Evolutionary conservation across 1,140 invertebrate species (phyloP), one percentile per base, ranked within the genome.

Genomic region (Diprion similis): DNA sequence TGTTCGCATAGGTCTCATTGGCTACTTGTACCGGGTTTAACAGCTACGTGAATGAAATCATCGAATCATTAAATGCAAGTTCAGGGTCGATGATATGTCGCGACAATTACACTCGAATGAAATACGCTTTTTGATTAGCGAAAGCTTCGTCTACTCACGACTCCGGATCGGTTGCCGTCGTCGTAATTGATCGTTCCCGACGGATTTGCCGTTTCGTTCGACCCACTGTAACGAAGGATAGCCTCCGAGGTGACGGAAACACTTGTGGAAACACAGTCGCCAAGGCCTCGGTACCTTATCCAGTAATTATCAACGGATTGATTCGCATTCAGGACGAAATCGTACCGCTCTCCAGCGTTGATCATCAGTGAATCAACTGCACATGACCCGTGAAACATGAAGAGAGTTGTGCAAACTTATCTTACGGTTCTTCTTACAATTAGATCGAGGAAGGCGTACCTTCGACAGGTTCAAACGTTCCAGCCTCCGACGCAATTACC

Each of bases 261-360:
- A 8, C 76, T 74, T 13, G 76, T 76, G 15, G 48, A 72, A 10
- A 73, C 73, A 79, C 92, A 93, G 71, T 88, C 87, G 10, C 81
- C 83, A 0, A 86, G 76, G 37, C 89, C 89, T 51, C 82, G 80
- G 3, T 89, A 88, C 68, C 86, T 82, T 45, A 92, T 82, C 90
- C 90, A 92, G 76, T 92, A 92, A 8, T 89, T 90, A 0, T 82
- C 86, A 8, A 84, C 82, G 0, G 79, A 66, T 74, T 90, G 83
- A 74, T 89, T 83, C 2, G 91, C 88, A 8, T 84, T 80, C 0
- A 93, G 77, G 6, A 91, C 87, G 45, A 93, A 90, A 78, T 93
- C 92, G 84, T 90, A 91, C 68, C 92, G 82, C 80, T 93, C 92
- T 0, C 92, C 91, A 88, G 82, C 72, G 84, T 87, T 78, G 15